Percentiles rank a stretch among this genome's conserved stretches.
Conservation (phyloP, 2,797 vertebrate genomes). For the Acipenser ruthenus region DNA sequence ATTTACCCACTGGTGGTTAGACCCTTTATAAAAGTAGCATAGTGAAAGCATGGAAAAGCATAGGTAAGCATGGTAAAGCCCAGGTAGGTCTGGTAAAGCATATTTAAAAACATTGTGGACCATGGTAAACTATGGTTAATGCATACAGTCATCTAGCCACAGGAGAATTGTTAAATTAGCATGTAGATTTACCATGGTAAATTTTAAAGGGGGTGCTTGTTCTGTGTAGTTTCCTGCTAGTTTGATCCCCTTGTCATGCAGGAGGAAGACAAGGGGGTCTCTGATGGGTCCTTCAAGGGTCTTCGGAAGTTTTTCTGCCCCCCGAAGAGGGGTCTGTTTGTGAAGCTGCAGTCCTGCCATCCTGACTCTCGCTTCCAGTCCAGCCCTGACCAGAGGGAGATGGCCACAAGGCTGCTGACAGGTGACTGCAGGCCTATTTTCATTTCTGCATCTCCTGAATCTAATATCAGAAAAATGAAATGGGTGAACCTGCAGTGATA, state of each 20-base stretch:
- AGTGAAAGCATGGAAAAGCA: too few species aligned
- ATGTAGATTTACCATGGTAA: too few species aligned
- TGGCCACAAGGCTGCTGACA: not conserved
- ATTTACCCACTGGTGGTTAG: too few species aligned
- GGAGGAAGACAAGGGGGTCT: constrained; percentile 63
- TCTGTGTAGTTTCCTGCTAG: accelerated
- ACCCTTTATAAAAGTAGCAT: too few species aligned
- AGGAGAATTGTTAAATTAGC: too few species aligned
- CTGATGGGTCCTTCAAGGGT: constrained; percentile 53
- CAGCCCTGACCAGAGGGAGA: not conserved
- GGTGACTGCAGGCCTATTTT: constrained; percentile 24
- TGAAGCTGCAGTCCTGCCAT: constrained; percentile 61
- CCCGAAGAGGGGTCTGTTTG: constrained; percentile 58
- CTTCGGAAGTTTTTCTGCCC: constrained; percentile 54
- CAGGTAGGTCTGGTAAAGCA: not conserved
- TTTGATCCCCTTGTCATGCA: constrained; percentile 21
- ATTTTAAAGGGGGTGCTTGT: too few species aligned
- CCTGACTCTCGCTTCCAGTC: constrained; percentile 63
- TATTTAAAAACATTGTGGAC: not conserved
- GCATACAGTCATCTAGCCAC: too few species aligned
- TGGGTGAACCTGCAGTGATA: too few species aligned
- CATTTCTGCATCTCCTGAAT: too few species aligned
- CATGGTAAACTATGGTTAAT: constrained; percentile 19
- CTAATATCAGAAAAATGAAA: too few species aligned
- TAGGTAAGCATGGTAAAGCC: too few species aligned